These are phyloP conservation scores for Tinamus guttatus DNA, from an alignment of 2,113 vertebrate species.

Conservation along the genomic window DNA sequence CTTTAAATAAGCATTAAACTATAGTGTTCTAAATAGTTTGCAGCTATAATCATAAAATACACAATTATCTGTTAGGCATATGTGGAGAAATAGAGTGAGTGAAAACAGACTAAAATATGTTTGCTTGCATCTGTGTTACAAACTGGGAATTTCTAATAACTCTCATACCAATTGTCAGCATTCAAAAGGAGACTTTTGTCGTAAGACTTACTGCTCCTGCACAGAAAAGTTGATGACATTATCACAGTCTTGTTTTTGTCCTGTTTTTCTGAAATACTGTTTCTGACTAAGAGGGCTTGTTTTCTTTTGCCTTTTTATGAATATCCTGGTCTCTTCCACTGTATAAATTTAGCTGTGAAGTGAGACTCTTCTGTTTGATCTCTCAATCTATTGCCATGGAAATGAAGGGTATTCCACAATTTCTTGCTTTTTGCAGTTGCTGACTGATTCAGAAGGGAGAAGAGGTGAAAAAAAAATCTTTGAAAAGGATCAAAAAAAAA, in stretches of 20 bases:
- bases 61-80: neutral
- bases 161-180: neutral
- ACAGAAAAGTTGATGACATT: neutral
- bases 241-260: neutral
- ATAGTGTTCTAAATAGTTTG: neutral
- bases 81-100: neutral
- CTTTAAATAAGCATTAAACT: slow-evolving; percentile 29
- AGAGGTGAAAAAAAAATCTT: neutral
- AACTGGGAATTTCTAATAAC: neutral
- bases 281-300: neutral
- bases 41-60: neutral
- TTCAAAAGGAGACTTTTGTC: slow-evolving; percentile 5
- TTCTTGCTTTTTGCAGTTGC: slow-evolving; percentile 8
- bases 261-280: neutral
- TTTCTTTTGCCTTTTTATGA: neutral
- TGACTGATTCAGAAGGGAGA: neutral
- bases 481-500: neutral
- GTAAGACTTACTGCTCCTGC: neutral
- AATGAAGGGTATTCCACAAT: slow-evolving; percentile 24
- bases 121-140: neutral
- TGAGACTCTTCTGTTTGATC: slow-evolving; percentile 16
- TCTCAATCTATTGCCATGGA: slow-evolving; percentile 23
- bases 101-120: neutral
- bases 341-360: neutral
- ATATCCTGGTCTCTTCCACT: neutral